Conservation (phyloP, 2,797 vertebrate genomes). For the Diceros bicornis region DNA sequence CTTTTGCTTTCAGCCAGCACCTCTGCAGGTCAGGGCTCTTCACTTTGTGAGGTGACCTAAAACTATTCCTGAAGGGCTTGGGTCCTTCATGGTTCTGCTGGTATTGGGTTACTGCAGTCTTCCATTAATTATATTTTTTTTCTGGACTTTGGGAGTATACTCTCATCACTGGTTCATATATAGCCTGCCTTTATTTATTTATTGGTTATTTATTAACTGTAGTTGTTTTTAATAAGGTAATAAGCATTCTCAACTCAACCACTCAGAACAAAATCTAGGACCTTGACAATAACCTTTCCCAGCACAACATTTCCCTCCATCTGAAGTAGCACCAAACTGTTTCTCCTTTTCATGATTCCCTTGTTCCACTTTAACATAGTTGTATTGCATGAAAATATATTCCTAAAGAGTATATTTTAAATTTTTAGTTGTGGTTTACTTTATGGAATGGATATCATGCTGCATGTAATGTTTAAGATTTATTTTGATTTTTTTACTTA, state of each 20-base stretch:
- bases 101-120: not conserved
- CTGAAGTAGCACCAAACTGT: constrained; percentile 10
- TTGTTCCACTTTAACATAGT: constrained; percentile 36
- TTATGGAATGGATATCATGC: not conserved
- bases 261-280: constrained; percentile 7
- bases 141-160: not conserved
- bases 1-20: not conserved
- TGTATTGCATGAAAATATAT: constrained; percentile 20
- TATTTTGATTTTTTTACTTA: constrained; percentile 19
- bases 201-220: constrained; percentile 28
- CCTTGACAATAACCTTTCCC: not conserved
- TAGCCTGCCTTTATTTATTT: constrained; percentile 3
- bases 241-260: not conserved
- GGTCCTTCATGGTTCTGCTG: constrained; percentile 3
- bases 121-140: not conserved
- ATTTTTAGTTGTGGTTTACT: constrained; percentile 12
- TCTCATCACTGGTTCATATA: not conserved
- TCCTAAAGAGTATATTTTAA: not conserved
- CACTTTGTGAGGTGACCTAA: not conserved
- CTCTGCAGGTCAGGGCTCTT: not conserved
- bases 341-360: not conserved
- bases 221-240: not conserved
- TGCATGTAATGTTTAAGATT: constrained; percentile 3
- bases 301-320: not conserved
- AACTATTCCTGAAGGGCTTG: not conserved